phyloP scores from a whole-genome alignment of 2,888 invertebrate genomes.

The Unio delphinus region DNA sequence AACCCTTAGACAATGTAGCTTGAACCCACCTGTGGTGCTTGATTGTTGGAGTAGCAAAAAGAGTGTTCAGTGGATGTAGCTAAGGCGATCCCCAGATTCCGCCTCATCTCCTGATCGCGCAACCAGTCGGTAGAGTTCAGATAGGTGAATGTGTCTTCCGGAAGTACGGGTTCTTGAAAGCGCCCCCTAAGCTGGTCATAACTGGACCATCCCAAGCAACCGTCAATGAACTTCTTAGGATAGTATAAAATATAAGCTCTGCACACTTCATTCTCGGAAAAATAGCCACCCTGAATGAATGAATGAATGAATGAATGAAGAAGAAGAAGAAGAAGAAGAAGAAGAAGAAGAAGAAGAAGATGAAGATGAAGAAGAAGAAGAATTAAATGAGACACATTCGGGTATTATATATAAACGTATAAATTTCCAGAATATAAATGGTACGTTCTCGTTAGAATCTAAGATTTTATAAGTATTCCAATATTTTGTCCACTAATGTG shows the following conservation, averaged over 20 bases:
- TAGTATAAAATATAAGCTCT: constrained; percentile 30
- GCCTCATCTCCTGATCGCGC: constrained; percentile 8
- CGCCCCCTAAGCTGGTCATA: constrained; percentile 13
- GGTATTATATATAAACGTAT: too few species aligned
- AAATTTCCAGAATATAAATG: too few species aligned
- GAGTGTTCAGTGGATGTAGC: constrained; percentile 14
- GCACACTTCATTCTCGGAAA: constrained; percentile 20
- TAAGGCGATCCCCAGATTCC: constrained; percentile 12
- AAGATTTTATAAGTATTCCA: too few species aligned
- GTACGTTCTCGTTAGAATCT: too few species aligned
- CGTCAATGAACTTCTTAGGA: constrained; percentile 20
- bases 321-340: too few species aligned
- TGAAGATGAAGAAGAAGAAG: too few species aligned
- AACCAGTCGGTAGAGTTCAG: constrained; percentile 16
- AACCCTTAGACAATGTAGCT: too few species aligned
- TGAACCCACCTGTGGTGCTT: constrained; percentile 9
- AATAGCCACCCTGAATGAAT: constrained; percentile 25
- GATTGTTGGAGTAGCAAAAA: constrained; percentile 25
- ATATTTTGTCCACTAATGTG: too few species aligned
- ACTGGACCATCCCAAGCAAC: constrained; percentile 30
- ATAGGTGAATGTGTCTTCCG: neutral
- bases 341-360: too few species aligned
- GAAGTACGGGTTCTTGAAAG: constrained; percentile 3
- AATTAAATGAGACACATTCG: too few species aligned
- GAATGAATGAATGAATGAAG: neutral